Base-by-base conservation (phyloP, 53 echinoderm and acorn worm species). In the Paracentrotus lividus region DNA sequence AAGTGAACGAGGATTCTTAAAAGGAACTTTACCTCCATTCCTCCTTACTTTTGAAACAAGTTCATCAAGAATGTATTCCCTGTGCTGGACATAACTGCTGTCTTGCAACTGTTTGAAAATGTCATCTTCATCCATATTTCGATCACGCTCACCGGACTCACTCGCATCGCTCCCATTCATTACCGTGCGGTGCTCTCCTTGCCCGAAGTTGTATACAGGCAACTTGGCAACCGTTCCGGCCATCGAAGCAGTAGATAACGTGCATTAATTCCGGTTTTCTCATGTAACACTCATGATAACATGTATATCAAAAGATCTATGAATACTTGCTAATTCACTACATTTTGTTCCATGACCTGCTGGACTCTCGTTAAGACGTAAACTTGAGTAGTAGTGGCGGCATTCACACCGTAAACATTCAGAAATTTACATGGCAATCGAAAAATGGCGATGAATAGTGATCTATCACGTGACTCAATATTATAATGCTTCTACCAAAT, bases 211-310 rank as follows among this genome's bases (percentile, higher is more conserved):
- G 96, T 96, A 95, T 95, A 96, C 96, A 88, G 97, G 95, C 90
- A 96, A 94, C 97, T 97, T 98, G 99, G 97, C 96, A 96, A 97
- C 98, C 93, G 98, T 97, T 90, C 96, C 95, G 88, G 99, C 99
- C 99, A 98, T 98, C 94, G 94, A 98, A 94, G 60, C 91, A 88
- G 89, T 58, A 91, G 49, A 72, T 27, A 95, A 90, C 23, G 88
- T 40, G 72, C 90, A 59, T 86, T 90, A 60, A 93, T 56, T 78
- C 42, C 5, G 42, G 92, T 92, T 58, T 77, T 78, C 92, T 92
- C 92, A 57, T 33, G 78, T 90, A 64, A 90, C 57, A 94, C 27
- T 77, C 92, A 92, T 92, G 20, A 29, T 57, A 56, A 38, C 23
- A 86, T n/a, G 7, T 34, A 86, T 55, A 1, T 54, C 14, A 86